These are phyloP conservation scores for Sapayoa aenigma DNA, from an alignment of 2,113 vertebrate species.

Conservation along the genomic window DNA sequence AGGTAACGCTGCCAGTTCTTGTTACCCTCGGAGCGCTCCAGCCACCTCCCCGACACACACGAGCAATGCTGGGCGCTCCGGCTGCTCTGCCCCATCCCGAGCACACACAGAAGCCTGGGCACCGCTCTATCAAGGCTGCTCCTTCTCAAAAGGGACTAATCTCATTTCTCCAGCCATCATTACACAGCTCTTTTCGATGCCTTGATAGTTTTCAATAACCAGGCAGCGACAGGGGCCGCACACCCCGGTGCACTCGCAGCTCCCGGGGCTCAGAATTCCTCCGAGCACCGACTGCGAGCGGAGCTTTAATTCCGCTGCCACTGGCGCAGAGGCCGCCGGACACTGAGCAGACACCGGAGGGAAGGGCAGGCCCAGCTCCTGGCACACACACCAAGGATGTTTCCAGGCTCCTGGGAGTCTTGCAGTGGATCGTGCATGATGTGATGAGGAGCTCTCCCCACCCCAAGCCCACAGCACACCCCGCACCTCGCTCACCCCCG, in stretches of 20 bases:
- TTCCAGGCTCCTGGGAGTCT: neutral
- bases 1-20: neutral
- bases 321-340: neutral
- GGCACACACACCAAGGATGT: neutral
- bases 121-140: neutral
- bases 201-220: neutral
- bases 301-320: neutral
- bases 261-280: neutral
- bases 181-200: conserved; percentile 25
- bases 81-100: neutral
- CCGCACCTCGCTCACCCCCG: too few species aligned
- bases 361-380: neutral
- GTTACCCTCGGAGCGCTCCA: neutral
- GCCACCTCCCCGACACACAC: neutral
- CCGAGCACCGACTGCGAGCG: too few species aligned
- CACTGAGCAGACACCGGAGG: neutral
- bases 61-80: neutral
- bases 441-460: neutral
- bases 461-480: neutral
- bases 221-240: neutral
- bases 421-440: neutral
- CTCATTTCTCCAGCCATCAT: conserved; percentile 23
- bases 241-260: neutral
- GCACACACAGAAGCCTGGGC: neutral
- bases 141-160: neutral